Base-by-base conservation (phyloP, 2,888 invertebrate genomes). In the Xestia c-nigrum region DNA sequence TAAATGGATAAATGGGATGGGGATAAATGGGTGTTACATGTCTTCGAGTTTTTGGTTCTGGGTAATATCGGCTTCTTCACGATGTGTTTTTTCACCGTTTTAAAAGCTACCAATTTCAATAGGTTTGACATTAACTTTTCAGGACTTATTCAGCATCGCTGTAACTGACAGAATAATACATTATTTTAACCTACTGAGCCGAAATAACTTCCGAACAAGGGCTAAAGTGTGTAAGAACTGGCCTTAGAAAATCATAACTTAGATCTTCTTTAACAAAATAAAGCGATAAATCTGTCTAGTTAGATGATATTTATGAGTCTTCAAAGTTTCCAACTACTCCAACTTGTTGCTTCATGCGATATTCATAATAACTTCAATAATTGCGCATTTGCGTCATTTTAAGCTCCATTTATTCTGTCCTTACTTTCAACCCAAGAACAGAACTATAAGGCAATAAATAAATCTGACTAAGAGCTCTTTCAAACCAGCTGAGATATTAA, bases 301-400 rank as follows among this genome's bases (percentile, higher is more conserved):
- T 43, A 43, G 9, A 10, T 52, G 55, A 72, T 72, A 76, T 81
- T 81, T 82, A 82, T 72, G 72, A 55, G 63, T 43, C 71, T 76
- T 59, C 12, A 31, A 76, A 80, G 67, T 81, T 71, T 14, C 2
- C 0, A 55, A 72, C 31, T 43, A 61, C 16, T 55, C n/a, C 0
- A 47, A 76, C 77, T 82, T 81, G 81, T 81, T 81, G 81, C 68
- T 52, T 65, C 59, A 19, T 64, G 9, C 5, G n/a, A 31, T 79
- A 61, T 78, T 69, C 63, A 61, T 74, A 74, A 55, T 66, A 80
- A 50, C 64, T 72, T 59, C 10, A 47, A 43, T 55, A 21, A 38
- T 40, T 78, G 47, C 40, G 21, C 5, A n/a, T 61, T 80, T 47
- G 19, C 31, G 59, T 46, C 7, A 55, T 47, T 69, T 77, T 19